These are phyloP conservation scores for Tetragonisca angustula DNA, from an alignment of 2,888 invertebrate genomes.

Conservation along the genomic window DNA sequence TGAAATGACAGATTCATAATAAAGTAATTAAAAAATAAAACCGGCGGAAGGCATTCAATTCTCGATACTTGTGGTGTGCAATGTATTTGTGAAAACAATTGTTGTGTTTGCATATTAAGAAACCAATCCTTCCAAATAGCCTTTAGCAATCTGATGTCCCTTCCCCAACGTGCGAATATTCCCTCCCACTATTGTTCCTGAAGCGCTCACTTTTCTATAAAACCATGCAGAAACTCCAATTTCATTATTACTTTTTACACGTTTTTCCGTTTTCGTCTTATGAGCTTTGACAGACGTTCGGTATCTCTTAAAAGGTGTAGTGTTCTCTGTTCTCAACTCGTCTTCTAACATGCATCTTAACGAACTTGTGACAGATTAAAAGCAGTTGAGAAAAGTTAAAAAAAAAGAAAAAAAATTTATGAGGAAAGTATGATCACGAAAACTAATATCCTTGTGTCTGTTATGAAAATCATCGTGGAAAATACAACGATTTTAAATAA, in stretches of 20 bases:
- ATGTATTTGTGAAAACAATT: slow-evolving; percentile 3
- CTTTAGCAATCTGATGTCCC: slow-evolving; percentile 51
- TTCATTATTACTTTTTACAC: slow-evolving; percentile 73
- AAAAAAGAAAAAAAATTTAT: not conserved
- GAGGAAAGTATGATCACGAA: not conserved
- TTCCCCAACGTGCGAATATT: slow-evolving; percentile 60
- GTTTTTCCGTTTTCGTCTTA: slow-evolving; percentile 40
- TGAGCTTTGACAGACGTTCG: not conserved
- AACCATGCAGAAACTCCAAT: slow-evolving; percentile 73
- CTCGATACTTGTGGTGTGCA: not conserved
- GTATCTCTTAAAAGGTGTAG: not conserved
- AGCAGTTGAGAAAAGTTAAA: not conserved
- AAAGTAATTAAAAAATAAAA: not conserved
- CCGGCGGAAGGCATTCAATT: not conserved
- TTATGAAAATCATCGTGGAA: not conserved
- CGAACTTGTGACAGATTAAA: no score
- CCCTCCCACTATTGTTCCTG: slow-evolving; percentile 77
- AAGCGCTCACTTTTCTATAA: slow-evolving; percentile 82
- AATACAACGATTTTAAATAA: not conserved
- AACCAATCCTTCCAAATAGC: slow-evolving; percentile 9
- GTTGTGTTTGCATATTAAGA: not conserved
- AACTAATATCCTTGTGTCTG: not conserved
- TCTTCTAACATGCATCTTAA: not conserved
- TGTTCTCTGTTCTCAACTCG: not conserved
- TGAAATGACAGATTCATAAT: not conserved